phyloP scores from a whole-genome alignment of 2,113 vertebrate species.

The Tupaia chinensis region DNA sequence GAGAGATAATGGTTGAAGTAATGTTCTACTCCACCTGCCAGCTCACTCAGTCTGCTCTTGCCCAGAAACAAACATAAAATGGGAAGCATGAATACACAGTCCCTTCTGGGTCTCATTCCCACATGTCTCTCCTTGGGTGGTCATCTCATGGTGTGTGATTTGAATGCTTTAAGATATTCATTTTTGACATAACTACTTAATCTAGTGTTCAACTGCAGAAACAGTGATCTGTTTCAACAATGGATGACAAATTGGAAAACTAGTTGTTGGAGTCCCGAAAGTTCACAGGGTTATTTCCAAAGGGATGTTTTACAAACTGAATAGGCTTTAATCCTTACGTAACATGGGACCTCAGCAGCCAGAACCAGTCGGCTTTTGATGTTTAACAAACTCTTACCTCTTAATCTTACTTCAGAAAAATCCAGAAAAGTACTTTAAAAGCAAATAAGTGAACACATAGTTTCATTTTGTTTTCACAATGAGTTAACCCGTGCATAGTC shows the following conservation, averaged over 20 bases:
- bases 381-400: neutral
- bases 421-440: slow-evolving; percentile 2
- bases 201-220: neutral
- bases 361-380: neutral
- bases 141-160: neutral
- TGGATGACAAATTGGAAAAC: neutral
- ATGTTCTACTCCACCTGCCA: neutral
- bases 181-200: slow-evolving; percentile 50
- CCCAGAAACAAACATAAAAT: neutral
- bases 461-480: slow-evolving; percentile 30
- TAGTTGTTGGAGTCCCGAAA: neutral
- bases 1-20: neutral
- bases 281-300: neutral
- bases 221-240: neutral
- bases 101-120: neutral
- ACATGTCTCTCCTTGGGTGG: slow-evolving; percentile 32
- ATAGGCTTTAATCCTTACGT: fast-evolving
- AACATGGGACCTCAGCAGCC: fast-evolving
- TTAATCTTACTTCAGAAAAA: neutral
- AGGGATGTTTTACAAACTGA: neutral
- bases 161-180: slow-evolving; percentile 9
- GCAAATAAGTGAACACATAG: neutral
- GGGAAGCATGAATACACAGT: neutral
- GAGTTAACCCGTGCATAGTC: slow-evolving; percentile 14
- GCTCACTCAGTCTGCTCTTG: neutral